Evolutionary conservation across 2,113 vertebrate species (phyloP), one percentile per base, ranked within the genome.

Genomic region (Trichechus manatus): DNA sequence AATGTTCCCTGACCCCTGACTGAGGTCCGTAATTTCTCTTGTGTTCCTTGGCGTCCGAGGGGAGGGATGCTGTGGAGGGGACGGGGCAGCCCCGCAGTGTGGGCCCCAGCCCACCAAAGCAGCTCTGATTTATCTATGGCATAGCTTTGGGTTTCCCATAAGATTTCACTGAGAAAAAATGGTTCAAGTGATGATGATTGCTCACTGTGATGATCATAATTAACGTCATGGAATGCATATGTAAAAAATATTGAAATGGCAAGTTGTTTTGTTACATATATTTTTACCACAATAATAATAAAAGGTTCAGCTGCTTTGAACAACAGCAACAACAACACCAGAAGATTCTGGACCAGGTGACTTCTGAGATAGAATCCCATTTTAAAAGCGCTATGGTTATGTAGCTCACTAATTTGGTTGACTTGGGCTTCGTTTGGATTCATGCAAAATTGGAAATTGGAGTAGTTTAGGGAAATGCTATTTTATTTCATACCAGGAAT

Each of bases 391-490:
- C 6, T 88, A 15, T 87, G 93, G 87, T 97, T 95, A 92, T 87
- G 80, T 89, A 31, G 36, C 70, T 92, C 15, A 29, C 96, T 97
- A 89, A 97, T 93, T 91, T 96, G 33, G 8, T 89, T 89, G 91
- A 91, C 72, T 97, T 93, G 44, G 56, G 50, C 75, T 94, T 95
- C 79, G 36, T 95, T 97, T 94, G 96, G 96, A 94, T 93, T 88
- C 91, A 87, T 91, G 42, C 72, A 87, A 78, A 92, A 82, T 93
- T 81, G 64, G 59, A 92, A 95, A 92, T 70, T 56, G 77, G 64
- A 96, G 77, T 95, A 90, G 53, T 93, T 94, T 93, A 89, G 80
- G 87, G 61, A 94, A 97, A 84, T 91, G 93, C 96, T 13, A 9
- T 94, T 89, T 97, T 96, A 93, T 94, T 95, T 97, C 39, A 29